Base-by-base conservation (phyloP, 1,140 invertebrate species). In the Microplitis mediator region DNA sequence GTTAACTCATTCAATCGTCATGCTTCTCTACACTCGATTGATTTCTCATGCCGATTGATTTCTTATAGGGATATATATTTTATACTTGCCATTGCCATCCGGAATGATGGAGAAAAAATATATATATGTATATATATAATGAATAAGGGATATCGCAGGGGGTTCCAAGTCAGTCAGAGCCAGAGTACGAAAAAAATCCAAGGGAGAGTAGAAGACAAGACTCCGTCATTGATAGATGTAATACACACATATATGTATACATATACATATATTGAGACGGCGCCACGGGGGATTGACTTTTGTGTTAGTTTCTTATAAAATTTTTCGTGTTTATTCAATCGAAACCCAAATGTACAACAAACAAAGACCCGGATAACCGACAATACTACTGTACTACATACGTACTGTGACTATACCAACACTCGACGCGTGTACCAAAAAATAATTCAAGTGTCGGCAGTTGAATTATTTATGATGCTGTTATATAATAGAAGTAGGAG, bases 11-110 rank as follows among this genome's bases (percentile, higher is more conserved):
- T 51, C 14, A 35, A 16, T 8, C 58, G 58, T 32, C 45, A 62
- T 62, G 58, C 23, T 54, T 70, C 39, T 35, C 4, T 39, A 70
- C 36, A 39, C 68, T 45, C 67, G 54, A 69, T 69, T 69, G 67
- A 69, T 69, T 61, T 69, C 67, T 60, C 61, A 69, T 23, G 32
- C 13, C 14, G 56, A 32, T 70, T 11, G 9, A 31, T 62, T 62
- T 35, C 60, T 13, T 39, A 62, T 11, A 32, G 52, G n/a, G 4
- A 54, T 23, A 54, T 23, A 54, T 54, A 54, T 23, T 45, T 45
- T 9, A 9, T 45, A 45, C 39, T 45, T 11, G 5, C 39, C 11
- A 54, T 54, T 14, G 9, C 9, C 52, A 13, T 54, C 13, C 52
- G 52, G n/a, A 54, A 2, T n/a, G 52, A 11, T 13, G 16, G 5